Evolutionary conservation across 2,888 invertebrate genomes (phyloP).

Genomic region (Carpatolechia fugitivella): DNA sequence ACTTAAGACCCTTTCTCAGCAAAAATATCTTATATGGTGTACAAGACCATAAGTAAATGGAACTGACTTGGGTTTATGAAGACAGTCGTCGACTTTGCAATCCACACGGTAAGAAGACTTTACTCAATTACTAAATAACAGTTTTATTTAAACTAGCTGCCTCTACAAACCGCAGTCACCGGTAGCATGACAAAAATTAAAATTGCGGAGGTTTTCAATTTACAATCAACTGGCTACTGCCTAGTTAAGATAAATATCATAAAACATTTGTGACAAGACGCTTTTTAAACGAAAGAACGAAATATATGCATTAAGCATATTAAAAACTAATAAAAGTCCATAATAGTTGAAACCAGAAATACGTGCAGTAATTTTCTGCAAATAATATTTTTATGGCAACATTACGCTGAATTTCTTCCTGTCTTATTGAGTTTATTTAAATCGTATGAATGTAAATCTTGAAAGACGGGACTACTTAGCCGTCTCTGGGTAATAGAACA

Average conservation of each 20-base stretch:
- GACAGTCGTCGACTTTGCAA: too few species aligned
- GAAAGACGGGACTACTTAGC: too few species aligned
- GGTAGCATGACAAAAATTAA: conserved; percentile 61
- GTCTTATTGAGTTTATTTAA: not conserved
- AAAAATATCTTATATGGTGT: too few species aligned
- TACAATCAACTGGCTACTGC: conserved; percentile 49
- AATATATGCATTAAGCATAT: conserved; percentile 1
- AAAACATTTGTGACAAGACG: conserved; percentile 42
- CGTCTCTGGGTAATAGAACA: too few species aligned
- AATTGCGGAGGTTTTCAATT: conserved; percentile 66
- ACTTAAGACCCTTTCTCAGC: too few species aligned
- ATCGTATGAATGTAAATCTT: not conserved
- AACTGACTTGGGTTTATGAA: too few species aligned
- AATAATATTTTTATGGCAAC: not conserved
- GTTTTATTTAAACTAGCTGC: not conserved
- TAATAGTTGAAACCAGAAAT: too few species aligned
- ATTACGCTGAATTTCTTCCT: not conserved
- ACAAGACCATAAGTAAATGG: too few species aligned
- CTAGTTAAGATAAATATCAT: conserved; percentile 55
- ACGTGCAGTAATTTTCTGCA: not conserved
- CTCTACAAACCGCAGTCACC: conserved; percentile 21
- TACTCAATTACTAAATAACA: too few species aligned
- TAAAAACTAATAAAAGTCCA: not conserved
- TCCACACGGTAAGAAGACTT: too few species aligned
- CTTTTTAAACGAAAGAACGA: conserved; percentile 41